Percentiles rank a stretch among this genome's conserved stretches.
These are phyloP conservation scores for Pocillopora grandis DNA, from an alignment of 92 coral and sea anemone species.

Conservation along the genomic window DNA sequence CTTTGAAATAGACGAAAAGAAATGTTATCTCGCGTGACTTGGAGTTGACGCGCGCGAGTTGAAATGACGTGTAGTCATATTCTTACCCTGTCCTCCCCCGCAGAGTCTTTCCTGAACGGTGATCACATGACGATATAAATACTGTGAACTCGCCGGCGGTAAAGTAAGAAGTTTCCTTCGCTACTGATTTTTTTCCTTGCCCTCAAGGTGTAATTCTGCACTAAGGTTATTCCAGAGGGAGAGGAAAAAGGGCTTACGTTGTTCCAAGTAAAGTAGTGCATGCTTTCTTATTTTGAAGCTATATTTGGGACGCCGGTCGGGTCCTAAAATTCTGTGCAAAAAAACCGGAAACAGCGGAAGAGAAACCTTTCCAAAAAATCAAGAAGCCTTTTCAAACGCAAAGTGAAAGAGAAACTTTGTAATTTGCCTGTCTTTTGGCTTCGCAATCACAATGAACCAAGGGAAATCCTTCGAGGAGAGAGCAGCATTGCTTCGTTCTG, in stretches of 20 bases:
- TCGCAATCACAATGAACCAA: slow-evolving; percentile 1
- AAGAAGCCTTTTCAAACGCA: background rate
- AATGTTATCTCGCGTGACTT: background rate
- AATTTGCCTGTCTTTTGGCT: background rate
- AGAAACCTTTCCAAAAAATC: background rate
- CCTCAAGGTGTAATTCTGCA: background rate
- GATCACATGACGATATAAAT: slow-evolving; percentile 7
- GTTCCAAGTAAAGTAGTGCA: too few relatives aligned
- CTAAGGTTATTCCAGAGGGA: background rate
- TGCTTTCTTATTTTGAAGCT: too few relatives aligned
- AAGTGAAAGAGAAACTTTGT: background rate
- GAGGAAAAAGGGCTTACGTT: too few relatives aligned
- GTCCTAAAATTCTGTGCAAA: too few relatives aligned
- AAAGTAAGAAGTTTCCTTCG: too few relatives aligned
- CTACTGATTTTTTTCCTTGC: background rate
- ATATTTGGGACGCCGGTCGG: too few relatives aligned
- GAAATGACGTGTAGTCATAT: too few relatives aligned
- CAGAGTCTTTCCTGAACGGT: background rate
- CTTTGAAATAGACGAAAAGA: too few relatives aligned
- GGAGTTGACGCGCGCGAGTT: background rate
- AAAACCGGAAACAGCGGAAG: too few relatives aligned
- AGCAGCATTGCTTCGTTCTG: slow-evolving; percentile 70
- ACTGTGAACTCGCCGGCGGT: background rate
- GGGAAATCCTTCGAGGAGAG: slow-evolving; percentile 78
- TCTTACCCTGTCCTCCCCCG: background rate